Evolutionary conservation across 1,140 invertebrate species (phyloP), one percentile per base, ranked within the genome.

Genomic region (Melanaphis sacchari): DNA sequence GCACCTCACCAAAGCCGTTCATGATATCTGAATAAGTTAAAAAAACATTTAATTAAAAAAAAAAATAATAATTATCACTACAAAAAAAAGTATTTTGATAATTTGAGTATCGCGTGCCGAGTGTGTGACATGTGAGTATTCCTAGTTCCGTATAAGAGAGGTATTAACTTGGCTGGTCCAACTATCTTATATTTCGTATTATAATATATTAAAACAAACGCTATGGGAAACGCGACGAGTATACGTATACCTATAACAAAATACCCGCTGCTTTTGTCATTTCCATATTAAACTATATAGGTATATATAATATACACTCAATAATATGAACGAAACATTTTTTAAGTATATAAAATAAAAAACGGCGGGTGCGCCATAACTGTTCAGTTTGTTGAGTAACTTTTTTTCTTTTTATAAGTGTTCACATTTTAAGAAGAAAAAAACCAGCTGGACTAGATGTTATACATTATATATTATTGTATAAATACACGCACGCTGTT

Each of bases 401-500:
- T 43, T 85, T 85, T 43, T 76, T 59, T 66, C 18, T 76, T 76
- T 66, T 66, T n/a, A n/a, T 59, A 76, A 76, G 59, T n/a, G 31
- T 90, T 40, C 41, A 6, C 89, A 40, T 90, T 21, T 59, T 66
- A 8, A 31, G 26, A 90, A 59, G 26, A 54, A 59, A 49, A 59
- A 90, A 59, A 90, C 89, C 89, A 59, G 52, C 89, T 54, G 89
- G 38, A 90, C 52, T 90, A 90, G 38, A 90, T 66, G n/a, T 59
- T 90, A 59, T 40, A 85, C 40, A 43, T 88, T 90, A 40, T 40
- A 59, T 59, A 90, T 66, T 49, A 38, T 54, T 90, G 18, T 90
- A 41, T 41, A 18, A n/a, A 21, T 90, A 66, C 38, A 38, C 26
- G 21, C 52, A 46, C 6, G 8, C 88, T 40, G 52, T 90, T 66